These are phyloP conservation scores for Oryzias curvinotus DNA, from an alignment of 2,113 vertebrate genomes.

Conservation along the genomic window DNA sequence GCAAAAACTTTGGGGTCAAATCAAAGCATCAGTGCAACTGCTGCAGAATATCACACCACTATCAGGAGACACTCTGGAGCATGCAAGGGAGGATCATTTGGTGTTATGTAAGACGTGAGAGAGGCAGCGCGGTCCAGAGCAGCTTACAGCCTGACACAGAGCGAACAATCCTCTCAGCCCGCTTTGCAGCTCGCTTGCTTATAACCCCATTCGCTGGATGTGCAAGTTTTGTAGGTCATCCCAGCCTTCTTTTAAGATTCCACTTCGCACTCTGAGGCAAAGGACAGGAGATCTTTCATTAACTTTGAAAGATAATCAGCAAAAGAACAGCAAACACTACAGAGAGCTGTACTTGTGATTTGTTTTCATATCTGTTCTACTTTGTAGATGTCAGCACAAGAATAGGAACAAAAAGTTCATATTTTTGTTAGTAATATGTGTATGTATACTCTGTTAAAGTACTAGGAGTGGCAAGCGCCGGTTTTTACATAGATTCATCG, in stretches of 20 bases:
- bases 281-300: no score
- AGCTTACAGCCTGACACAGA: constrained; percentile 59
- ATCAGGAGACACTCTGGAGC: constrained; percentile 18
- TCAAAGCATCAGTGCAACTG: constrained; percentile 1
- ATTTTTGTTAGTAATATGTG: no score
- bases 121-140: constrained; percentile 68
- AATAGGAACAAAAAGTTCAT: no score
- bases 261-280: background rate
- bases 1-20: background rate
- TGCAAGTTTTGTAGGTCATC: constrained; percentile 40
- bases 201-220: constrained; percentile 11
- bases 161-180: constrained; percentile 44
- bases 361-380: no score
- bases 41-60: background rate
- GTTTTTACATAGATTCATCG: background rate
- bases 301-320: no score
- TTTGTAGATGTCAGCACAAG: no score
- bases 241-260: background rate
- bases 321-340: no score
- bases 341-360: no score
- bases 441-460: no score
- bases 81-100: constrained; percentile 37
- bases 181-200: constrained; percentile 11
- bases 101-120: constrained; percentile 63
- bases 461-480: no score